These are phyloP conservation scores for Lucilia sericata DNA, from an alignment of 1,140 invertebrate genomes.

Conservation along the genomic window DNA sequence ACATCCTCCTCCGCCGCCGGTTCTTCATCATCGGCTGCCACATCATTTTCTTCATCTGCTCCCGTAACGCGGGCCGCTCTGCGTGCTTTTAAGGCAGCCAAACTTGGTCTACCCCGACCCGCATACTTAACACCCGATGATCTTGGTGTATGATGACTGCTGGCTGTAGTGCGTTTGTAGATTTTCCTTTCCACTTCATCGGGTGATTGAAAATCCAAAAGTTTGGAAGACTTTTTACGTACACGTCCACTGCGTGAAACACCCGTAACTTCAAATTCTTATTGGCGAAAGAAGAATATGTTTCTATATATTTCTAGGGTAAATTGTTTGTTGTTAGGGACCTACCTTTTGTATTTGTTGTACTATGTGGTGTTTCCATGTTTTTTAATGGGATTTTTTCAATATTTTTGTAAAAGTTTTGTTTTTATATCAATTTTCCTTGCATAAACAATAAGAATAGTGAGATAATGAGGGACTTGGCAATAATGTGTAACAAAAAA, in stretches of 20 bases:
- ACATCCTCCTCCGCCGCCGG: constrained; percentile 54
- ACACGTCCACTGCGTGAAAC: constrained; percentile 87
- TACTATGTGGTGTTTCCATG: constrained; percentile 11
- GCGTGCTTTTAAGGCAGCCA: constrained; percentile 8
- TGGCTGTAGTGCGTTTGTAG: constrained; percentile 50
- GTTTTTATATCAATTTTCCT: constrained; percentile 19
- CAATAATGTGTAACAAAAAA: neutral
- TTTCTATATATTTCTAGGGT: too few species aligned
- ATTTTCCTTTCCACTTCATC: constrained; percentile 77
- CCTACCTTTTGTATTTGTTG: constrained; percentile 19
- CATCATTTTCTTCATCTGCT: constrained; percentile 48
- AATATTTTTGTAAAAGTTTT: constrained; percentile 25
- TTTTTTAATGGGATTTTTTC: neutral
- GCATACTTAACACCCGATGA: constrained; percentile 11
- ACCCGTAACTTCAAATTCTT: constrained; percentile 85
- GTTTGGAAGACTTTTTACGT: constrained; percentile 93
- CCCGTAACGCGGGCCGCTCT: neutral
- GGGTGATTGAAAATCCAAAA: constrained; percentile 91
- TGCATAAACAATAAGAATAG: constrained; percentile 7
- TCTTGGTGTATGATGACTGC: neutral
- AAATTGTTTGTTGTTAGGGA: too few species aligned
- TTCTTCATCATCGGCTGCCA: constrained; percentile 46
- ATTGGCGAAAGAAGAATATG: neutral
- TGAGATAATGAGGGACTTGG: neutral
- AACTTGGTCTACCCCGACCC: constrained; percentile 52